A percentile compares a stretch with the other conserved stretches of the same genome.
These are phyloP conservation scores for Limosa lapponica DNA, from an alignment of 2,797 vertebrate genomes.

Conservation along the genomic window DNA sequence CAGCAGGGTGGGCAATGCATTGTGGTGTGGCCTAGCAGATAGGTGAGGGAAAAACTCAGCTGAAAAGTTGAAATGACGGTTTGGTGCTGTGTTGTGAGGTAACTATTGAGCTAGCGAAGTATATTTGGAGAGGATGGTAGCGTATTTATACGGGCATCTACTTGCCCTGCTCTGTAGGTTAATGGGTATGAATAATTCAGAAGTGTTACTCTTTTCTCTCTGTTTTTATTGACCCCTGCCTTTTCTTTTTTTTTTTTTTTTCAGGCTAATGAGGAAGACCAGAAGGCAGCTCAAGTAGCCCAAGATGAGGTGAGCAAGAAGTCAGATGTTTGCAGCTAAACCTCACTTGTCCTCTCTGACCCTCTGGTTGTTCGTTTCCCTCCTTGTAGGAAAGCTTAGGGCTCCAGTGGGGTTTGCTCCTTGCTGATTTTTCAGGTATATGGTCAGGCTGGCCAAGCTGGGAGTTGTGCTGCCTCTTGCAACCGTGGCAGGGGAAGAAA, in stretches of 20 bases:
- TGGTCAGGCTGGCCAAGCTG: neutral
- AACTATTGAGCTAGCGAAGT: neutral
- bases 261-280: conserved; percentile 86
- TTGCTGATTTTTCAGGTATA: neutral
- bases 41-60: neutral
- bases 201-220: neutral
- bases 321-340: neutral
- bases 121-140: neutral
- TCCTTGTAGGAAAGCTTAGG: neutral
- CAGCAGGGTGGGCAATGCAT: neutral
- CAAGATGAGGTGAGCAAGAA: conserved; percentile 90
- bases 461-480: neutral
- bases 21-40: neutral
- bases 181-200: neutral
- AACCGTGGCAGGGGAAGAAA: neutral
- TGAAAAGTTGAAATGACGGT: neutral
- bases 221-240: accelerated
- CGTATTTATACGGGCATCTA: neutral
- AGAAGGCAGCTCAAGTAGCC: conserved; percentile 91
- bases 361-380: neutral
- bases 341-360: neutral
- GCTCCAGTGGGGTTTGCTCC: neutral
- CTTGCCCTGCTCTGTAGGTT: neutral
- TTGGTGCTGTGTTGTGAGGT: neutral
- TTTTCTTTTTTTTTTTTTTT: neutral